Evolutionary conservation across 1,140 invertebrate genomes (phyloP).

Genomic region (Batillaria attramentaria): DNA sequence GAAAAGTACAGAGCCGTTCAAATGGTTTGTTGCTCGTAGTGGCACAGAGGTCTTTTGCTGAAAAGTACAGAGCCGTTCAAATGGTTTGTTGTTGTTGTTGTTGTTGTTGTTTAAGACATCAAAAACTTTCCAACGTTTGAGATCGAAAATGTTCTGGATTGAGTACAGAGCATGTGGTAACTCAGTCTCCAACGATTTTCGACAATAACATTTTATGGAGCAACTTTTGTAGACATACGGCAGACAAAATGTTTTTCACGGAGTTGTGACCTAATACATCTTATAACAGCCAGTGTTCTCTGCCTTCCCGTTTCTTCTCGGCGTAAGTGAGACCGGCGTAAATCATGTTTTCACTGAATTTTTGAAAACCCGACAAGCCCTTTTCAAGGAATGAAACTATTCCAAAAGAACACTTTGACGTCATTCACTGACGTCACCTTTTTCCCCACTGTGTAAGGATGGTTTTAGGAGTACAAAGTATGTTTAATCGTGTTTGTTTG

Average conservation of each 20-base stretch:
- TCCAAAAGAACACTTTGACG: too few relatives aligned
- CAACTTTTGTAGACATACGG: neutral
- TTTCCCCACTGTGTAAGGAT: neutral
- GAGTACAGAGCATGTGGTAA: neutral
- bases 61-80: too few relatives aligned
- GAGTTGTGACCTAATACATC: neutral
- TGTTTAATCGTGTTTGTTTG: neutral
- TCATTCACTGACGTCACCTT: too few relatives aligned
- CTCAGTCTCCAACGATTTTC: neutral
- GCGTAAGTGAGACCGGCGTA: neutral
- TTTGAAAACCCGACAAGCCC: neutral
- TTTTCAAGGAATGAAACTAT: too few relatives aligned
- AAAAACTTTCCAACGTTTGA: neutral
- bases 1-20: neutral
- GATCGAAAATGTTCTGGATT: neutral
- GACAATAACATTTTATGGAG: neutral
- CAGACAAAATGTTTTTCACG: neutral
- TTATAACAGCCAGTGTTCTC: too few relatives aligned
- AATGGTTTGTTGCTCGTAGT: neutral
- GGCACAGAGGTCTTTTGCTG: neutral
- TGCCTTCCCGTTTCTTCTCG: too few relatives aligned
- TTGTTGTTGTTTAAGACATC: neutral
- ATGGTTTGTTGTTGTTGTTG: neutral
- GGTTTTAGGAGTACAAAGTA: neutral
- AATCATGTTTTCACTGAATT: neutral